Percentiles rank a stretch among this genome's conserved stretches.
These are phyloP conservation scores for Babylonia areolata DNA, from an alignment of 1,140 invertebrate species.

Conservation along the genomic window DNA sequence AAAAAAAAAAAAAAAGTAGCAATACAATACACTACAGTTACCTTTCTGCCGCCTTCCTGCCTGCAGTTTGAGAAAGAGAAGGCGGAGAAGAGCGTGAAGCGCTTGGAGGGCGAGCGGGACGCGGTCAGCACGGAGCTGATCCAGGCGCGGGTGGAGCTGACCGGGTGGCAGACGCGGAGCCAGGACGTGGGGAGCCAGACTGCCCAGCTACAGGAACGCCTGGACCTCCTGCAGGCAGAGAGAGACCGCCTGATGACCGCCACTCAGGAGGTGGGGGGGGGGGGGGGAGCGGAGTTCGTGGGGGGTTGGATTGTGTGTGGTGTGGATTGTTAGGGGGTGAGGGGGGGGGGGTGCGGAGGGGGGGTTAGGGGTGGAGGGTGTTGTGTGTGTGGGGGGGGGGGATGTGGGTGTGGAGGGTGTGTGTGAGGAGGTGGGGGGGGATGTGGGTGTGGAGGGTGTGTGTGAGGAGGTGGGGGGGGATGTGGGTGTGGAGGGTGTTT, in stretches of 20 bases:
- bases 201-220: slow-evolving; percentile 64
- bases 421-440: slow-evolving; percentile 42
- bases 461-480: slow-evolving; percentile 61
- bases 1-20: no score
- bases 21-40: no score
- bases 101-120: slow-evolving; percentile 62
- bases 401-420: slow-evolving; percentile 50
- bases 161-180: slow-evolving; percentile 53
- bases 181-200: slow-evolving; percentile 47
- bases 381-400: neutral
- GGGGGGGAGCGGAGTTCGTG: no score
- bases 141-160: slow-evolving; percentile 64
- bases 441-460: slow-evolving; percentile 66
- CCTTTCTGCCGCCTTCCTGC: neutral
- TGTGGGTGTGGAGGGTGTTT: slow-evolving; percentile 67
- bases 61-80: slow-evolving; percentile 71
- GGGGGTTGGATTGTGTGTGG: no score
- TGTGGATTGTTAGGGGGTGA: no score
- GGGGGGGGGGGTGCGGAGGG: neutral
- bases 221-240: slow-evolving; percentile 66
- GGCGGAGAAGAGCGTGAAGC: slow-evolving; percentile 62
- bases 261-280: slow-evolving; percentile 55
- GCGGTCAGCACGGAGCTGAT: slow-evolving; percentile 61
- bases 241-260: slow-evolving; percentile 54
- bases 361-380: neutral